A percentile compares a stretch with the other conserved stretches of the same genome.
phyloP scores from a whole-genome alignment of 2,888 invertebrate genomes.

The Ochlodes sylvanus region DNA sequence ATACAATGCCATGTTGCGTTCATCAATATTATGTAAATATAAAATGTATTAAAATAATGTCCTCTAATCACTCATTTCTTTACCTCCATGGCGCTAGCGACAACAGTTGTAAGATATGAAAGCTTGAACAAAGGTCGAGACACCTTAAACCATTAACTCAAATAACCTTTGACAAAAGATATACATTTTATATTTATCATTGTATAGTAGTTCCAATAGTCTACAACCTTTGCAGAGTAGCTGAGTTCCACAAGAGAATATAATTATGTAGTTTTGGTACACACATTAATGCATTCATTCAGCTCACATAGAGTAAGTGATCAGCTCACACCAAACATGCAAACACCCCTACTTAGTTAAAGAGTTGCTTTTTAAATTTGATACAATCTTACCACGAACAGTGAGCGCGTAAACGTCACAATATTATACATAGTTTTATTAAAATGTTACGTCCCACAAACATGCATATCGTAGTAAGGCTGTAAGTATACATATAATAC shows the following conservation, averaged over 20 bases:
- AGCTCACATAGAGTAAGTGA: background rate
- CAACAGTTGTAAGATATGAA: conserved; percentile 2
- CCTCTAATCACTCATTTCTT: conserved; percentile 2
- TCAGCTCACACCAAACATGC: conserved; percentile 41
- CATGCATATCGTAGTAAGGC: conserved; percentile 45
- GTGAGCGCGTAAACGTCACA: conserved; percentile 9
- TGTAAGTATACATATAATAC: background rate
- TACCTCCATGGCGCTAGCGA: background rate
- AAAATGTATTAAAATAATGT: background rate
- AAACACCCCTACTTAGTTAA: conserved; percentile 37
- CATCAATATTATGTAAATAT: no score
- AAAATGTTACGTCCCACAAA: conserved; percentile 11
- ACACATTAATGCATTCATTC: conserved; percentile 22
- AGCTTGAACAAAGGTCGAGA: conserved; percentile 10
- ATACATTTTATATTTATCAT: background rate
- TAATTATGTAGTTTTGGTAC: conserved; percentile 15
- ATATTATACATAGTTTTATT: background rate
- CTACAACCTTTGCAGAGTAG: conserved; percentile 10
- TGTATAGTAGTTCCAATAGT: background rate
- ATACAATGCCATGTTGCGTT: no score
- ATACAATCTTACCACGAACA: conserved; percentile 23
- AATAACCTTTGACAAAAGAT: background rate
- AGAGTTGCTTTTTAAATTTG: background rate
- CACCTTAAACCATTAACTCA: background rate
- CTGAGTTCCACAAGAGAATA: background rate